Percentiles rank a stretch among this genome's conserved stretches.
Conservation (phyloP, 2,797 vertebrate species). For the Botia kubotai region DNA sequence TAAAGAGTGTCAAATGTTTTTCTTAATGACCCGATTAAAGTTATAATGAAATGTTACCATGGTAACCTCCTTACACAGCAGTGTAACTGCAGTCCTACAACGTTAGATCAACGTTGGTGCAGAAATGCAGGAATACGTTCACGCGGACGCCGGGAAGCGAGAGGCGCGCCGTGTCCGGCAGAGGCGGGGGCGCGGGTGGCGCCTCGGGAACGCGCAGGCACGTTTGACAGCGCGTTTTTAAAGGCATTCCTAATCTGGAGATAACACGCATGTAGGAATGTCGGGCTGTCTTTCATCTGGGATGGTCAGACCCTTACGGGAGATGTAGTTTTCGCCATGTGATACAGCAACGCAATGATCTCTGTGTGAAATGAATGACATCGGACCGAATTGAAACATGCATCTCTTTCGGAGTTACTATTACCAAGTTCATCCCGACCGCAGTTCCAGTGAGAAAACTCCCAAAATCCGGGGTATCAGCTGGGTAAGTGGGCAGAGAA, state of each 20-base stretch:
- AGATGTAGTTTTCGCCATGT: slow-evolving; percentile 50
- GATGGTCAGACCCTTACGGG: slow-evolving; percentile 50
- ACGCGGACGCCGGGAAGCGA: background rate
- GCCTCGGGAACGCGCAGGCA: slow-evolving; percentile 8
- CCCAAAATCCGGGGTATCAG: slow-evolving; percentile 77
- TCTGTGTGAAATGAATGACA: slow-evolving; percentile 57
- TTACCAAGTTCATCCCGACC: slow-evolving; percentile 80
- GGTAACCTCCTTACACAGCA: too few relatives aligned
- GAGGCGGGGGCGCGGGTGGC: slow-evolving; percentile 42
- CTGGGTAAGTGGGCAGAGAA: slow-evolving; percentile 72
- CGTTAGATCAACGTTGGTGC: too few relatives aligned
- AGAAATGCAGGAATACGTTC: background rate
- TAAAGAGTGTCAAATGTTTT: background rate
- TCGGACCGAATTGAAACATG: slow-evolving; percentile 71
- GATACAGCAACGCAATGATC: slow-evolving; percentile 40
- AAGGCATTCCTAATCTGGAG: slow-evolving; percentile 5
- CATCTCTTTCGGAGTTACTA: slow-evolving; percentile 82
- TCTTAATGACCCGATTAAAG: background rate
- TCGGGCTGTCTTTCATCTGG: slow-evolving; percentile 22
- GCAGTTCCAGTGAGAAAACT: slow-evolving; percentile 67
- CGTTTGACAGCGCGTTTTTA: slow-evolving; percentile 30
- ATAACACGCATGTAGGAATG: slow-evolving; percentile 33
- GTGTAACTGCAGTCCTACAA: too few relatives aligned
- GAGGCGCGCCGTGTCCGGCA: slow-evolving; percentile 35
- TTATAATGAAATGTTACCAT: background rate